Conservation (phyloP, 2,113 vertebrate genomes). For the Trochalopteron elliotii region DNA sequence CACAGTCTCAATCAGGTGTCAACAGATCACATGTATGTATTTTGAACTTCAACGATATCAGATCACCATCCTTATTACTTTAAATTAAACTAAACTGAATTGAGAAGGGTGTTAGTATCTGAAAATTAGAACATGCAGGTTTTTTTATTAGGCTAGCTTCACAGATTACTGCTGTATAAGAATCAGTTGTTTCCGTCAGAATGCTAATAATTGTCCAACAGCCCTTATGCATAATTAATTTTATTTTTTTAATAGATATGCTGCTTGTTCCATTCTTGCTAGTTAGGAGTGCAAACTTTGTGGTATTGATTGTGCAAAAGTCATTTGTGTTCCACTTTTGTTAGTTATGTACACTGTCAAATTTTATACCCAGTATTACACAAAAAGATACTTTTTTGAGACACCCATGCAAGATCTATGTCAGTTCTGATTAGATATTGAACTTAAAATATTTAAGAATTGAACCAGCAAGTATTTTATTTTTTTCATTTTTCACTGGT, state of each 20-base stretch:
- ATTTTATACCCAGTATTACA: background rate
- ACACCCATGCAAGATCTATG: background rate
- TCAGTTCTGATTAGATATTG: background rate
- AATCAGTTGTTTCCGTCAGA: background rate
- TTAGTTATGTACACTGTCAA: background rate
- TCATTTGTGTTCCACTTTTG: background rate
- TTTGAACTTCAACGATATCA: background rate
- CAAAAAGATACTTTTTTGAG: background rate
- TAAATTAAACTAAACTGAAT: background rate
- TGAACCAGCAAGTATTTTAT: background rate
- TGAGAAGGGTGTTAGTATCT: background rate
- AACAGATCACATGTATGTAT: conserved; percentile 95
- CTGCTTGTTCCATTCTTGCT: background rate
- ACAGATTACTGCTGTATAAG: background rate
- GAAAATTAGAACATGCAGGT: background rate
- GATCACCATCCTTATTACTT: background rate
- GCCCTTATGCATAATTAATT: background rate
- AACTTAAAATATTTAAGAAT: background rate
- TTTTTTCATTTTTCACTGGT: background rate
- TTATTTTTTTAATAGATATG: background rate
- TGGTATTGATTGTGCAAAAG: background rate
- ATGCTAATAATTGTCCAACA: background rate
- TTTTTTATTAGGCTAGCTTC: background rate
- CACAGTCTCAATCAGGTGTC: conserved; percentile 97
- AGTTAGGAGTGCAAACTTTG: background rate